phyloP scores from a whole-genome alignment of 1,140 invertebrate genomes.

The Drosophila novamexicana region DNA sequence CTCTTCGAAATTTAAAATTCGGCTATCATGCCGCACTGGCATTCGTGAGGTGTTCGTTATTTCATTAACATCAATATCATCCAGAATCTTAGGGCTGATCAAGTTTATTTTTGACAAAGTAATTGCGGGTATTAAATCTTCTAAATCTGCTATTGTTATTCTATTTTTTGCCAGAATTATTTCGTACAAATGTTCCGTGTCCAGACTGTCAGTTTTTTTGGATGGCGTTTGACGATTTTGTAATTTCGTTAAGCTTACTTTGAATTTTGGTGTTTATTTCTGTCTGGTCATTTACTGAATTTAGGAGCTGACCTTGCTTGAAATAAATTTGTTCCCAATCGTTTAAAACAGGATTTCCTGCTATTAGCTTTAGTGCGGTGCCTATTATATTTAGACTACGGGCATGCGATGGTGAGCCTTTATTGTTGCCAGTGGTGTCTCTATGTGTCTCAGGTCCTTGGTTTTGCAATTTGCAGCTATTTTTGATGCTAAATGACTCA shows the following conservation, averaged over 20 bases:
- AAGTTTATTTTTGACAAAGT: neutral
- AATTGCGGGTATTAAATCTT: neutral
- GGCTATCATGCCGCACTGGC: too few species aligned
- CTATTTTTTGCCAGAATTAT: neutral
- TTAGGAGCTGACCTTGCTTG: neutral
- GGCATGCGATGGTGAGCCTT: too few species aligned
- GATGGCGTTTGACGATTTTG: neutral
- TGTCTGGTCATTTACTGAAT: neutral
- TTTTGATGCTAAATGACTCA: too few species aligned
- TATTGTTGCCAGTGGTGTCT: too few species aligned
- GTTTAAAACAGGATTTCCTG: neutral
- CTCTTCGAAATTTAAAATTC: too few species aligned
- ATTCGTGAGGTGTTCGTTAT: neutral
- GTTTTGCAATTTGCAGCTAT: neutral
- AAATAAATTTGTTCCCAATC: neutral
- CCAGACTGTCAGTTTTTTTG: neutral
- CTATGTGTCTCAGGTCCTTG: neutral
- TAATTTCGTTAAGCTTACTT: neutral
- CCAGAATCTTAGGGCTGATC: neutral
- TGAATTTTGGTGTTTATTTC: neutral
- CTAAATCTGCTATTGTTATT: neutral
- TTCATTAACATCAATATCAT: neutral
- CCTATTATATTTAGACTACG: too few species aligned
- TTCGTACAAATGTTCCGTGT: neutral
- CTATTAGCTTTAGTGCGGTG: neutral